Conservation (phyloP, 2,113 vertebrate genomes). For the Phodopus roborovskii region DNA sequence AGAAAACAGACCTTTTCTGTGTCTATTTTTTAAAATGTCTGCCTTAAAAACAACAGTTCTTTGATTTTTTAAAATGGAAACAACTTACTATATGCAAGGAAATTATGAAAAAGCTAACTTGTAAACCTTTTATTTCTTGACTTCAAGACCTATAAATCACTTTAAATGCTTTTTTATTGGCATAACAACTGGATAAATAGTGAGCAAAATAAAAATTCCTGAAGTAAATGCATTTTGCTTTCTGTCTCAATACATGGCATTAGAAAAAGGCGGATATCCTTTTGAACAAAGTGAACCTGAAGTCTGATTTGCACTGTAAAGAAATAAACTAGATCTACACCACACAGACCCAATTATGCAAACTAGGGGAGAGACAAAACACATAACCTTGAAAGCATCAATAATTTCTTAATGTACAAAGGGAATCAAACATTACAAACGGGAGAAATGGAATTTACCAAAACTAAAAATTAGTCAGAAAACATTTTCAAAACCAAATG, state of each 20-base stretch:
- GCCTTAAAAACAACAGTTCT: not conserved
- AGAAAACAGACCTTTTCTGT: not conserved
- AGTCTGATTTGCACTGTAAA: not conserved
- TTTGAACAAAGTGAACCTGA: not conserved
- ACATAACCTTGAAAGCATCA: not conserved
- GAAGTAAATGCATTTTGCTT: constrained; percentile 13
- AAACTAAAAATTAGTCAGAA: not conserved
- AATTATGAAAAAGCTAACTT: constrained; percentile 25
- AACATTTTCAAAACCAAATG: not conserved
- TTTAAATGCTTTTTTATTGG: not conserved
- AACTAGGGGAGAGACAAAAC: not conserved
- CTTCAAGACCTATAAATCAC: constrained; percentile 7
- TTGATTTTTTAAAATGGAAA: constrained; percentile 3
- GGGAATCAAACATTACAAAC: not conserved
- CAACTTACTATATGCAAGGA: not conserved
- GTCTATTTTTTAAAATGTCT: not conserved
- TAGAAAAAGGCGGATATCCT: not conserved
- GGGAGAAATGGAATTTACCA: not conserved
- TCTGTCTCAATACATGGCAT: not conserved
- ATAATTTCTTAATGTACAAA: not conserved
- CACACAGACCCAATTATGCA: not conserved
- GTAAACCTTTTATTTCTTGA: not conserved
- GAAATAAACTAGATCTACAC: not conserved
- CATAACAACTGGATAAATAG: not conserved
- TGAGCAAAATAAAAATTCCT: not conserved